Evolutionary conservation across 92 coral and sea anemone genomes (phyloP).

Genomic region (Paragorgia papillata): DNA sequence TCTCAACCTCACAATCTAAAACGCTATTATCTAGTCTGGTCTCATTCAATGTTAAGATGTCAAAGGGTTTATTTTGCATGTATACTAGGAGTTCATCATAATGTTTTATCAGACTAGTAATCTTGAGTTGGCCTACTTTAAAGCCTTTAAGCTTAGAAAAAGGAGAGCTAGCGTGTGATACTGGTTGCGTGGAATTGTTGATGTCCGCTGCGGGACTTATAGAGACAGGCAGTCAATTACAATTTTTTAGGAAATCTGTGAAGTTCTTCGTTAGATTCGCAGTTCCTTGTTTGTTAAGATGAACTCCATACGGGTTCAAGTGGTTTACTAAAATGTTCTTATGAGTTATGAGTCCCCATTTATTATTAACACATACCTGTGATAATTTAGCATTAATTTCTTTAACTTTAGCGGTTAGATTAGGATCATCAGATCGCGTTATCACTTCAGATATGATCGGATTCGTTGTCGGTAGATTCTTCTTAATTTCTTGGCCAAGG

Average conservation of each 20-base stretch:
- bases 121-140: background rate
- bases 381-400: slow-evolving; percentile 5
- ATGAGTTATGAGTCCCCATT: slow-evolving; percentile 26
- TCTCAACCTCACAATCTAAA: background rate
- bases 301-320: slow-evolving; percentile 28
- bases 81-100: background rate
- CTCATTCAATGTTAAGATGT: background rate
- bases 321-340: slow-evolving; percentile 16
- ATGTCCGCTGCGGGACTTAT: background rate
- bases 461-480: background rate
- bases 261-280: slow-evolving; percentile 14
- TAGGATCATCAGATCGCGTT: background rate
- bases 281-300: slow-evolving; percentile 21
- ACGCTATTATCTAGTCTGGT: background rate
- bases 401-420: slow-evolving; percentile 12
- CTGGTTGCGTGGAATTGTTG: background rate
- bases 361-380: slow-evolving; percentile 22
- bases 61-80: background rate
- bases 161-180: background rate
- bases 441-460: background rate
- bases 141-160: background rate
- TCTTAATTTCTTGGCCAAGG: slow-evolving; percentile 8
- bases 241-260: background rate
- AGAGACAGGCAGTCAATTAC: slow-evolving; percentile 1
- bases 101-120: background rate